Conservation (phyloP, 1,140 invertebrate species). For the Steinernema feltiae region DNA sequence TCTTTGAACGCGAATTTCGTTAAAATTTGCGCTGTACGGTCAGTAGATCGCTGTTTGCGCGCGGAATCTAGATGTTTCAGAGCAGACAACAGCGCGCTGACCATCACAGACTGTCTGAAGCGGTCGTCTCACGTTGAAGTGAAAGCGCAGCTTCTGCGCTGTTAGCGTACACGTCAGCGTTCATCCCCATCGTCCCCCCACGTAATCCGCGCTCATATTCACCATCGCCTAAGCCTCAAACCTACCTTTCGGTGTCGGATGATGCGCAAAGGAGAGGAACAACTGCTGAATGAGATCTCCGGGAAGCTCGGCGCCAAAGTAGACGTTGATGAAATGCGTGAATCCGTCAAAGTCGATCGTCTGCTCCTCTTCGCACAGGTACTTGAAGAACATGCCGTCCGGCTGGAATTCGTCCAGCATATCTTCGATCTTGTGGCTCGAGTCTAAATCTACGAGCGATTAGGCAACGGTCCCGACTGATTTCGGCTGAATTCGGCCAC, state of each 20-base stretch:
- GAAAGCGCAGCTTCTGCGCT: too few species aligned
- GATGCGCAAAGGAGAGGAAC: constrained; percentile 51
- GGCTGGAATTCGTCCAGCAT: constrained; percentile 56
- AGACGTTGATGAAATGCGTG: constrained; percentile 51
- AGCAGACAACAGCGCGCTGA: too few species aligned
- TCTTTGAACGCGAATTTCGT: too few species aligned
- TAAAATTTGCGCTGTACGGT: too few species aligned
- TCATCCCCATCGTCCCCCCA: too few species aligned
- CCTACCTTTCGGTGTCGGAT: constrained; percentile 25
- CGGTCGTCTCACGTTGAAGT: too few species aligned
- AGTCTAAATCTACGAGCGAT: constrained; percentile 42
- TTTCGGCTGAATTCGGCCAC: not conserved
- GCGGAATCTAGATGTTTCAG: too few species aligned
- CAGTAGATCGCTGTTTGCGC: too few species aligned
- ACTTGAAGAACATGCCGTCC: constrained; percentile 54
- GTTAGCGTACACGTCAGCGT: too few species aligned
- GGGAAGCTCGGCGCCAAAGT: constrained; percentile 55
- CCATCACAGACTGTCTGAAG: too few species aligned
- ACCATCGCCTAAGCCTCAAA: not conserved
- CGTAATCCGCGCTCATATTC: not conserved
- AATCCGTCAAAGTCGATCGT: constrained; percentile 57
- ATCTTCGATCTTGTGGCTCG: constrained; percentile 52
- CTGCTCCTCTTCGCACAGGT: constrained; percentile 47
- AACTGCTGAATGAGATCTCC: constrained; percentile 55
- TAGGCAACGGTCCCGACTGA: not conserved